These are phyloP conservation scores for Hippopotamus amphibius DNA, from an alignment of 2,113 vertebrate species.

Conservation along the genomic window DNA sequence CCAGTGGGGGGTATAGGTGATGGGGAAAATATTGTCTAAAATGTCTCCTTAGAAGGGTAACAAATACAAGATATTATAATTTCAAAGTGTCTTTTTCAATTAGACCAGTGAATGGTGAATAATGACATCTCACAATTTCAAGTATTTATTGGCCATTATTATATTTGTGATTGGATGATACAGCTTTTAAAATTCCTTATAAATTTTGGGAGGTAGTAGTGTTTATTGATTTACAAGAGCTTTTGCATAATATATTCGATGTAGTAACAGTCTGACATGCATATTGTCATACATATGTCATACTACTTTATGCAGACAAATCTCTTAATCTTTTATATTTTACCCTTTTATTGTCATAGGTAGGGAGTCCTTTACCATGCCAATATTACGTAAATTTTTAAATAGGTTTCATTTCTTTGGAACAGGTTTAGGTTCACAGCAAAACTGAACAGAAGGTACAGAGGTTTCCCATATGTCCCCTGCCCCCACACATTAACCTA, in stretches of 20 bases:
- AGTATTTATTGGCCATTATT: not conserved
- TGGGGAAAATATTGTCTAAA: not conserved
- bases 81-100: conserved; percentile 3
- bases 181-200: not conserved
- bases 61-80: not conserved
- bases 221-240: not conserved
- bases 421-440: not conserved
- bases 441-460: not conserved
- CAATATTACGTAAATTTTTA: not conserved
- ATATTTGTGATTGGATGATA: not conserved
- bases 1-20: not conserved
- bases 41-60: not conserved
- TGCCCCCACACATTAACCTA: not conserved
- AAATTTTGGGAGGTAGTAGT: not conserved
- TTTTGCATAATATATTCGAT: not conserved
- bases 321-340: not conserved
- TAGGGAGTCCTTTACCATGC: not conserved
- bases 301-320: not conserved
- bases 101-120: not conserved
- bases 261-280: not conserved
- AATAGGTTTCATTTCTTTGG: not conserved
- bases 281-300: not conserved
- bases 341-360: not conserved
- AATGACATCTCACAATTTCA: not conserved
- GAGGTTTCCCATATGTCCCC: not conserved